Base-by-base conservation (phyloP, 64 coral and sea anemone species). In the Dendrophyllia cribrosa region DNA sequence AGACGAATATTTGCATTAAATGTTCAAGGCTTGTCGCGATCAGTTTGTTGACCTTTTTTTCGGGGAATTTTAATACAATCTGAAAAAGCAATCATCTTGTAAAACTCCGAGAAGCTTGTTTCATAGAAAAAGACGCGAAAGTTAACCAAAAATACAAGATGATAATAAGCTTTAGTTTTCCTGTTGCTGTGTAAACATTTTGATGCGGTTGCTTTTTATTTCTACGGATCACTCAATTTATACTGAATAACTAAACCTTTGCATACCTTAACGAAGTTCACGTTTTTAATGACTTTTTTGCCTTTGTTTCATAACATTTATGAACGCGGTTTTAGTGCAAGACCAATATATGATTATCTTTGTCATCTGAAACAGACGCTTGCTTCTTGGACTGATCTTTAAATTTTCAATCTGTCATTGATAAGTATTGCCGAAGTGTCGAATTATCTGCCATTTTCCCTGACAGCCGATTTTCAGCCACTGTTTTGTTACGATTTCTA, bases 1-100 rank as follows among this genome's bases (percentile, higher is more conserved):
- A 84, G 62, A 68, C 12, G 15, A 16, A 84, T 52, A 84, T 84
- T 84, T 66, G 50, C 80, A 84, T 84, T 50, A 22, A 64, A 84
- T 83, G 59, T 34, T 65, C 3, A 3, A 75, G 72, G 43, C 19
- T 50, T 75, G 72, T 20, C 48, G 46, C 43, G 48, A 75, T 75
- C 45, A 49, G 7, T 3, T 2, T 5, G 14, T 7, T 4, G 4
- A 51, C 5, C 17, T 6, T 72, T 72, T 72, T 8, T 4, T 8
- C 19, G 17, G 6, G 61, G 19, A 15, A 19, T 64, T 15, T 20
- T 4, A 5, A 64, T 20, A 51, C 46, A 75, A 2, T 8, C 70
- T 44, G 70, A 43, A 12, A 73, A 44, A 25, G 22, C 4, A 49
- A 20, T 49, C 12, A 50, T 50, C 9, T 43, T 45, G 15, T 49